Evolutionary conservation across 2,888 invertebrate genomes (phyloP).

Genomic region (Dione vanillae): DNA sequence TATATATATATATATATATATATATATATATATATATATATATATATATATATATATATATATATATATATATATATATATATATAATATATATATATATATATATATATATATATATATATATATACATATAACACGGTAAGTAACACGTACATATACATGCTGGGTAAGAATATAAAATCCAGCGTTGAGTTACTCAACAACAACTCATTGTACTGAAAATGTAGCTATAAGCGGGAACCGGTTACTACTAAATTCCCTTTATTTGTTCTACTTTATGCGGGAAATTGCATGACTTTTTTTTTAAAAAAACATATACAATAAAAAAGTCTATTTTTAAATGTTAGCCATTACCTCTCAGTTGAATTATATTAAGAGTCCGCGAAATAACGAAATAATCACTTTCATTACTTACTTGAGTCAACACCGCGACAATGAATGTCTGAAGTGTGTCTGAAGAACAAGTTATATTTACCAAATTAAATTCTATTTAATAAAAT

Average conservation of each 20-base stretch:
- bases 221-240: too few relatives aligned
- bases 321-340: background rate
- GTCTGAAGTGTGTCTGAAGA: background rate
- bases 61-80: too few relatives aligned
- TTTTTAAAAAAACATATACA: background rate
- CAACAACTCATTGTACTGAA: too few relatives aligned
- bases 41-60: too few relatives aligned
- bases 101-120: too few relatives aligned
- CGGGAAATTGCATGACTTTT: background rate
- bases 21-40: too few relatives aligned
- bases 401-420: conserved; percentile 2
- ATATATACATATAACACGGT: too few relatives aligned
- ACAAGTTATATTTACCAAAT: background rate
- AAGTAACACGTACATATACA: too few relatives aligned
- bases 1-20: too few relatives aligned
- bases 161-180: too few relatives aligned
- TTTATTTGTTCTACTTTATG: background rate
- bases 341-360: background rate
- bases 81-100: too few relatives aligned
- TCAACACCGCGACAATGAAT: background rate
- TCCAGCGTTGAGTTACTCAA: too few relatives aligned
- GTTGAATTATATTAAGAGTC: background rate
- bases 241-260: background rate
- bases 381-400: background rate
- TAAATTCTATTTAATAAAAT: conserved; percentile 5